Conservation (phyloP, 2,888 invertebrate genomes). For the Theretra japonica region DNA sequence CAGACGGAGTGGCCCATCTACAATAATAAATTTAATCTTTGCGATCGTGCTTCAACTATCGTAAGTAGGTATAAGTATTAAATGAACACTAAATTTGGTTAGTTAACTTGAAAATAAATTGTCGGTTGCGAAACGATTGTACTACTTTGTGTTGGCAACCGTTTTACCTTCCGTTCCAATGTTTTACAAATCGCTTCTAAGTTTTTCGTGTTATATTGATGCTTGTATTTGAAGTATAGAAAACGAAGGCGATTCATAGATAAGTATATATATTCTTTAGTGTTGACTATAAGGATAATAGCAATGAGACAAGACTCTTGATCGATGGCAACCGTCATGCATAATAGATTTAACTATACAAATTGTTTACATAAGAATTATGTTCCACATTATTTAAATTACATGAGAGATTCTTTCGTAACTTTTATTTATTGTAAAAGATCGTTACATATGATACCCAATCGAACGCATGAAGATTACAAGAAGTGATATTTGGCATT, state of each 20-base stretch:
- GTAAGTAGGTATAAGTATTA: slow-evolving; percentile 37
- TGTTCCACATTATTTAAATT: too few species aligned
- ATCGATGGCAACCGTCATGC: too few species aligned
- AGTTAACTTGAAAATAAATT: slow-evolving; percentile 31
- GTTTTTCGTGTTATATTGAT: neutral
- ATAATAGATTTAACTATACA: too few species aligned
- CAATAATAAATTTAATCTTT: slow-evolving; percentile 37
- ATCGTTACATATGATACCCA: too few species aligned
- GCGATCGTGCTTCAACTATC: slow-evolving; percentile 33
- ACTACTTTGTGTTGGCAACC: slow-evolving; percentile 8
- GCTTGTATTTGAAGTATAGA: neutral
- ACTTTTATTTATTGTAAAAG: too few species aligned
- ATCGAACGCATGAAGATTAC: too few species aligned
- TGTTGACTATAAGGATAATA: too few species aligned
- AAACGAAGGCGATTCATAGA: neutral
- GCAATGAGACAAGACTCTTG: too few species aligned
- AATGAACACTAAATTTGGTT: slow-evolving; percentile 46
- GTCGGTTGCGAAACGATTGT: slow-evolving; percentile 21
- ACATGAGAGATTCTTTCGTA: too few species aligned
- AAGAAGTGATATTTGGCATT: too few species aligned
- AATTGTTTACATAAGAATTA: too few species aligned
- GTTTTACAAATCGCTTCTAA: slow-evolving; percentile 6
- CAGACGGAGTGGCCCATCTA: neutral
- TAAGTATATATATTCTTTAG: too few species aligned
- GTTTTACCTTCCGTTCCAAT: slow-evolving; percentile 20